A percentile compares a stretch with the other conserved stretches of the same genome.
Evolutionary conservation across 2,797 vertebrate genomes (phyloP).

Genomic region (Scyliorhinus canicula): DNA sequence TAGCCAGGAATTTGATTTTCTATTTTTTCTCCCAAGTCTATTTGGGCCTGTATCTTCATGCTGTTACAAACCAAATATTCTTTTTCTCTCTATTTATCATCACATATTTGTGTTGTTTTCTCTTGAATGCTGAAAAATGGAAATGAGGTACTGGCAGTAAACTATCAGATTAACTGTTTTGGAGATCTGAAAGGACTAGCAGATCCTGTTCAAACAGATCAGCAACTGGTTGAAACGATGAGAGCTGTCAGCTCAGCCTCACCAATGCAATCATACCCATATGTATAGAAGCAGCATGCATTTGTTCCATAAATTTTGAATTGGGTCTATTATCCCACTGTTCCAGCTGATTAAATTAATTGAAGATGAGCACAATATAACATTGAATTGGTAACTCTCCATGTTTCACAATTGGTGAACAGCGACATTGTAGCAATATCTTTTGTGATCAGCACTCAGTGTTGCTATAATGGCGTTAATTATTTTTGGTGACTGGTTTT

Average conservation of each 20-base stretch:
- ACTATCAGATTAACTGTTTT: conserved; percentile 35
- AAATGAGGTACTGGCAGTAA: conserved; percentile 29
- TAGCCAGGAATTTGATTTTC: neutral
- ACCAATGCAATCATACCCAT: conserved; percentile 34
- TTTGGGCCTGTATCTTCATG: neutral
- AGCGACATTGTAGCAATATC: neutral
- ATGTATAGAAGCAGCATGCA: conserved; percentile 37
- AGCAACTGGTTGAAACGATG: conserved; percentile 41
- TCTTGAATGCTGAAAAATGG: neutral
- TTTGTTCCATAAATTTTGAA: conserved; percentile 44
- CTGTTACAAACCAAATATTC: neutral
- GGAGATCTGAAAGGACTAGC: conserved; percentile 44
- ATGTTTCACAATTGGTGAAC: neutral
- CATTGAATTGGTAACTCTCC: neutral
- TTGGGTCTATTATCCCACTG: conserved; percentile 45
- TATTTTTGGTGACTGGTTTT: conserved; percentile 39
- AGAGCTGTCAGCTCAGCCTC: conserved; percentile 41
- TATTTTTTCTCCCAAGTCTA: neutral
- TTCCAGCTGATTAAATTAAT: conserved; percentile 47
- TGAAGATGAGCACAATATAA: conserved; percentile 43
- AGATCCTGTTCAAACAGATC: conserved; percentile 44
- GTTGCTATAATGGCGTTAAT: conserved; percentile 36
- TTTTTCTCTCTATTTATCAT: neutral
- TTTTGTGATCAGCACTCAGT: neutral
- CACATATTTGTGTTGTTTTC: neutral